phyloP scores from a whole-genome alignment of 23 tunicate species.

The Styela plicata region DNA sequence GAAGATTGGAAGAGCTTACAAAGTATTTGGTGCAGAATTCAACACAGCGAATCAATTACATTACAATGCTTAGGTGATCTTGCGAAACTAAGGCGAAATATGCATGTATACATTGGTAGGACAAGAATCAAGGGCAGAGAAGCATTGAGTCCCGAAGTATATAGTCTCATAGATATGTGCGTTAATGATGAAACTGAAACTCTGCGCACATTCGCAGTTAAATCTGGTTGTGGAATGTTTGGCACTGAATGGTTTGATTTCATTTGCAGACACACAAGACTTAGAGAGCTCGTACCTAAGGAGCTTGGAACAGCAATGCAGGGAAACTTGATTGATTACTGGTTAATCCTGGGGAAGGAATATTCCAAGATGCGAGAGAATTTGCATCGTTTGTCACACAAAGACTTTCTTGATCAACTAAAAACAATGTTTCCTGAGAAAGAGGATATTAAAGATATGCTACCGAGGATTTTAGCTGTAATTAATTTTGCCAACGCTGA shows the following conservation, averaged over 20 bases:
- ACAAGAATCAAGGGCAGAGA: background rate
- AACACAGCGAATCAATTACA: background rate
- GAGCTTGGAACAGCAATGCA: background rate
- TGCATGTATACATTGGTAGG: background rate
- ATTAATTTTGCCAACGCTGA: background rate
- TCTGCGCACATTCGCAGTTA: background rate
- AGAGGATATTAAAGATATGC: background rate
- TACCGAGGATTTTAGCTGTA: background rate
- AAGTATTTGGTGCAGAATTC: background rate
- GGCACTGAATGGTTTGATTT: slow-evolving; percentile 26
- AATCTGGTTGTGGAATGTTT: slow-evolving; percentile 2
- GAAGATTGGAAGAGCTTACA: background rate
- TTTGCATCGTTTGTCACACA: background rate
- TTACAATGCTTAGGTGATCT: background rate
- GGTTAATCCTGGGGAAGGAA: slow-evolving; percentile 9
- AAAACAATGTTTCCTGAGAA: background rate
- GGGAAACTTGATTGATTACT: background rate
- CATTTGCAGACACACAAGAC: background rate
- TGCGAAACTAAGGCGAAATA: background rate
- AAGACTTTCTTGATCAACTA: background rate
- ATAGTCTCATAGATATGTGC: background rate
- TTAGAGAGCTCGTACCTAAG: background rate
- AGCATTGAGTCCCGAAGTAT: background rate
- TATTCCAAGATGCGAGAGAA: background rate
- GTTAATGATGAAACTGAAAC: background rate